Conservation (phyloP, 2,797 vertebrate genomes). For the Paramormyrops hopkinsi region DNA sequence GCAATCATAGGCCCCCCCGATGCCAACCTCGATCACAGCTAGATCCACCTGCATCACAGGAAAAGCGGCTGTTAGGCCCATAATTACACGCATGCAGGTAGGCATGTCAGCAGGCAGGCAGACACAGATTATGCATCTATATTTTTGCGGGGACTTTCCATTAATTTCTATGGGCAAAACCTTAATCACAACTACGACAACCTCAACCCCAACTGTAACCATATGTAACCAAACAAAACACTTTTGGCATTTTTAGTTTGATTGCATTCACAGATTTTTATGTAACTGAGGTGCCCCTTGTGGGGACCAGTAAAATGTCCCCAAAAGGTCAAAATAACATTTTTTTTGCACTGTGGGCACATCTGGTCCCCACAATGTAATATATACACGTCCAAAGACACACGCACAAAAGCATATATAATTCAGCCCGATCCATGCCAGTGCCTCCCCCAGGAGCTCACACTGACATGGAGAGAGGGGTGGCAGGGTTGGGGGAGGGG, state of each 20-base stretch:
- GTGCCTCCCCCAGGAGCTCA: not conserved
- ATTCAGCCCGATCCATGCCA: not conserved
- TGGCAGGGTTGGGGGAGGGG: not conserved
- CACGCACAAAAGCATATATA: not conserved
- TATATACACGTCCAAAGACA: not conserved
- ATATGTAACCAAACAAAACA: not conserved
- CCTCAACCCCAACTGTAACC: not conserved
- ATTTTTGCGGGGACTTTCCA: not conserved
- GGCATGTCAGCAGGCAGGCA: not conserved
- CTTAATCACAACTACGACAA: not conserved
- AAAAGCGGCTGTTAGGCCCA: not conserved
- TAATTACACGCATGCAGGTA: not conserved
- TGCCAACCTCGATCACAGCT: constrained; percentile 88
- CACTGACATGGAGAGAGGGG: not conserved
- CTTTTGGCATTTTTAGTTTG: not conserved
- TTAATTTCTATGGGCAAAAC: not conserved
- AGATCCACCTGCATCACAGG: constrained; percentile 74
- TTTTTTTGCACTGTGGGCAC: not conserved
- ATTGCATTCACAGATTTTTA: not conserved
- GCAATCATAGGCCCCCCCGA: constrained; percentile 87
- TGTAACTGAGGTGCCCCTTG: not conserved
- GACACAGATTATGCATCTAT: not conserved
- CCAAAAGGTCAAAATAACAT: not conserved
- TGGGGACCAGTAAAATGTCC: not conserved
- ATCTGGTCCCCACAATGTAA: not conserved